Evolutionary conservation across 1,140 invertebrate species (phyloP).

Genomic region (Bradynema listronoti): DNA sequence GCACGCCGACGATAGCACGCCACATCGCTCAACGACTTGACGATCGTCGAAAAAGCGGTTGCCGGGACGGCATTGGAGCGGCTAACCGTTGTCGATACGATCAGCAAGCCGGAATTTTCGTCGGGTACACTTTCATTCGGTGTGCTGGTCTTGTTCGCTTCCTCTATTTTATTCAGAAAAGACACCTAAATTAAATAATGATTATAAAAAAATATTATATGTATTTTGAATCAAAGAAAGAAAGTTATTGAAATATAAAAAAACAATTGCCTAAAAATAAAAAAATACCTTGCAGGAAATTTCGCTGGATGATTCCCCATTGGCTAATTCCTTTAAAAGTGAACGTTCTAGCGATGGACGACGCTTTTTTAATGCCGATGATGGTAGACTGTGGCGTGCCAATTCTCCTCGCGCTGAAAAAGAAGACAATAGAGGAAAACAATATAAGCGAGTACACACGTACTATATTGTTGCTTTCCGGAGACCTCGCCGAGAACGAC

Average conservation of each 20-base stretch:
- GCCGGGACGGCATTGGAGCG: too few species aligned
- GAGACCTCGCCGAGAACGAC: constrained; percentile 49
- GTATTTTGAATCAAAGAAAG: too few species aligned
- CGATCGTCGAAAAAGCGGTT: constrained; percentile 20
- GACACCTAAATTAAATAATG: too few species aligned
- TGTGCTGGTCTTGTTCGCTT: too few species aligned
- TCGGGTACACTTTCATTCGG: neutral
- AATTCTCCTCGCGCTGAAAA: constrained; percentile 19
- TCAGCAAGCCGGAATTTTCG: neutral
- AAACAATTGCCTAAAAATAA: too few species aligned
- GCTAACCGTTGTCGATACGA: neutral
- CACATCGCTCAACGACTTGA: constrained; percentile 51
- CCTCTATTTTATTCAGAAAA: too few species aligned
- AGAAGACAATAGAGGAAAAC: too few species aligned
- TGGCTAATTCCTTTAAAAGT: too few species aligned
- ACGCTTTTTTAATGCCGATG: constrained; percentile 13
- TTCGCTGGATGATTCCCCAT: too few species aligned
- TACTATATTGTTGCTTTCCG: constrained; percentile 43
- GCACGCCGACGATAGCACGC: constrained; percentile 22
- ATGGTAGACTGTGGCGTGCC: constrained; percentile 1
- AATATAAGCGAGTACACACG: constrained; percentile 17
- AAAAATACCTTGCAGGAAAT: too few species aligned
- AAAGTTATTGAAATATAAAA: too few species aligned
- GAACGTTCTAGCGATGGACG: constrained; percentile 29
- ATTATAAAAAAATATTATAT: too few species aligned